Base-by-base conservation (phyloP, 2,888 invertebrate species). In the Abscondita cerata region DNA sequence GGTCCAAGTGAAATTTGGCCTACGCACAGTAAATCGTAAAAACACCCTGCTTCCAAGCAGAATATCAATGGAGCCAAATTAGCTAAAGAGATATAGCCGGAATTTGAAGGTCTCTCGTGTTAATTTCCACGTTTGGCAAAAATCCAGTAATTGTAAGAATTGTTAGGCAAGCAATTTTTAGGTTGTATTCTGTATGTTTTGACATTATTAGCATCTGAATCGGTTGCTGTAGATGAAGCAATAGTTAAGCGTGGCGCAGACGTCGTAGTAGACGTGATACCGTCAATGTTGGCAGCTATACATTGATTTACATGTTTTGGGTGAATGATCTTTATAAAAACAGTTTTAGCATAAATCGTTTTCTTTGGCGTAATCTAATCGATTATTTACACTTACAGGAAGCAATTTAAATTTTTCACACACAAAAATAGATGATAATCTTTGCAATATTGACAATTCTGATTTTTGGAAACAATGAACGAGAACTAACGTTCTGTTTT, bases 81-180 rank as follows among this genome's bases (percentile, higher is more conserved):
- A 25, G 25, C 25, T 25, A 25, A 25, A 4, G 25, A 4, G 25
- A 25, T 25, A 25, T 25, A 4, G 6, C 25, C 6, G 25, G 25
- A 25, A 25, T 25, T 25, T n/a, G 15, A 0, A 50, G 31, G n/a
- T 9, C 1, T 6, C 51, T 16, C 52, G 31, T 19, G 58, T 55
- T 5, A 11, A 5, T 53, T 13, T 6, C 53, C 34, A 4, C 38
- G 16, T 6, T 31, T n/a, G 11, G 13, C 25, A 25, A 6, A 25
- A 25, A 25, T 25, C 25, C 25, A 4, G 25, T 25, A 25, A 25
- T 25, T 6, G 20, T n/a, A 59, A 62, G 12, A 64, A 34, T 55
- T 13, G 56, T 66, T 18, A 66, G 60, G 57, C 46, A 38, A 16
- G 55, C 38, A 16, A 59, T 50, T 16, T 59, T 46, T 2, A 66